These are phyloP conservation scores for Amblyraja radiata DNA, from an alignment of 2,797 vertebrate species.

Conservation along the genomic window DNA sequence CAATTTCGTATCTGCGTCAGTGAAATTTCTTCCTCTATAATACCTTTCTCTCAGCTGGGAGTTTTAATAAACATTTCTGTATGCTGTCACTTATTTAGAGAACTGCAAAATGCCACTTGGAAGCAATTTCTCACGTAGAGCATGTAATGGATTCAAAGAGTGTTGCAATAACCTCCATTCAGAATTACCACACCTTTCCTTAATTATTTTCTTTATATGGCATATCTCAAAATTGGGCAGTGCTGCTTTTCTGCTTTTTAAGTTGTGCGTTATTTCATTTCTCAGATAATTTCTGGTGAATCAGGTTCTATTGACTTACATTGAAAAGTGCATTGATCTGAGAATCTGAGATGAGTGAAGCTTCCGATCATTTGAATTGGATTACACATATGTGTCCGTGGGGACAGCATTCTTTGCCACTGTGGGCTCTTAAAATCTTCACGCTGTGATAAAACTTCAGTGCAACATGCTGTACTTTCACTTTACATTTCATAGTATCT, in stretches of 20 bases:
- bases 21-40: background rate
- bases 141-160: background rate
- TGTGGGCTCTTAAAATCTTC: background rate
- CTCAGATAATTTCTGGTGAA: background rate
- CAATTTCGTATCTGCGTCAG: background rate
- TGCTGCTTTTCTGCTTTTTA: background rate
- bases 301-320: background rate
- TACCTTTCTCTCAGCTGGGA: background rate
- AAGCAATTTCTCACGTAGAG: background rate
- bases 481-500: background rate
- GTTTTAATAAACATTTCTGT: background rate
- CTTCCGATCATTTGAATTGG: background rate
- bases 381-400: background rate
- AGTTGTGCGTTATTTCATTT: background rate
- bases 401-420: background rate
- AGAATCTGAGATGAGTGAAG: background rate
- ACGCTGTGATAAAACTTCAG: background rate
- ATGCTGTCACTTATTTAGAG: background rate
- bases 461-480: background rate
- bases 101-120: constrained; percentile 22
- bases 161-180: background rate
- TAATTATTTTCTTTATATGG: background rate
- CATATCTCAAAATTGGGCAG: background rate
- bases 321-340: background rate
- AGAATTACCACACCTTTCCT: background rate